Conservation (phyloP, 2,113 vertebrate species). For the Neopipo cinnamomea region DNA sequence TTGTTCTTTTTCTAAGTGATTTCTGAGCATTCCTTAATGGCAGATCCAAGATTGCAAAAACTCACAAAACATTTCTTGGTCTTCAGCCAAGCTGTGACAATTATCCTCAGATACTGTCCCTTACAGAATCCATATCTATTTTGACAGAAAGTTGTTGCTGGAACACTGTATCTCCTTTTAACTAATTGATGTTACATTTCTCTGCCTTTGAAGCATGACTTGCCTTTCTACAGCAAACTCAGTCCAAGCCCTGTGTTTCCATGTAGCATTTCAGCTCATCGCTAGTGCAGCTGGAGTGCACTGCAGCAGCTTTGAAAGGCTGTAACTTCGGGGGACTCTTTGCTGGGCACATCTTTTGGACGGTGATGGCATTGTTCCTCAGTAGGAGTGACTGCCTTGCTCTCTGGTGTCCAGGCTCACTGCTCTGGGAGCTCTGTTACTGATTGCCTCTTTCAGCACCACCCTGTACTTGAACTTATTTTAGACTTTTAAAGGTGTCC, state of each 20-base stretch:
- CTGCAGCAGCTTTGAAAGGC: neutral
- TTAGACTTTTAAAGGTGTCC: neutral
- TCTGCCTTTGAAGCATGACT: neutral
- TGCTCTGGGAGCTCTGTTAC: neutral
- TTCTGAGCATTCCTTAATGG: neutral
- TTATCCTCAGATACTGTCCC: neutral
- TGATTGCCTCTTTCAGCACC: neutral
- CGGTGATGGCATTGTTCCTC: neutral
- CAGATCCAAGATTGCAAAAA: neutral
- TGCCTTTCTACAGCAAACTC: neutral
- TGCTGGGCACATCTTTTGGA: neutral
- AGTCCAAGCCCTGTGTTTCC: neutral
- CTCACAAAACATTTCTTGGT: neutral
- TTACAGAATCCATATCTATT: neutral
- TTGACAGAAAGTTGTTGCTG: neutral
- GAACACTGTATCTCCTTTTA: neutral
- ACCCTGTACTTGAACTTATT: neutral
- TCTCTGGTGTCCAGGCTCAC: accelerated
- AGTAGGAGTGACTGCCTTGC: neutral
- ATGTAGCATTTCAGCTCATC: neutral
- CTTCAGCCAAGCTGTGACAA: neutral
- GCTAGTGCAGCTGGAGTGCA: neutral
- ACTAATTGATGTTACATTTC: neutral
- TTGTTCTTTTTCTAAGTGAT: neutral
- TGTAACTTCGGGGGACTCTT: neutral